Evolutionary conservation across 2,797 vertebrate genomes (phyloP).

Genomic region (Oryzias sinensis): DNA sequence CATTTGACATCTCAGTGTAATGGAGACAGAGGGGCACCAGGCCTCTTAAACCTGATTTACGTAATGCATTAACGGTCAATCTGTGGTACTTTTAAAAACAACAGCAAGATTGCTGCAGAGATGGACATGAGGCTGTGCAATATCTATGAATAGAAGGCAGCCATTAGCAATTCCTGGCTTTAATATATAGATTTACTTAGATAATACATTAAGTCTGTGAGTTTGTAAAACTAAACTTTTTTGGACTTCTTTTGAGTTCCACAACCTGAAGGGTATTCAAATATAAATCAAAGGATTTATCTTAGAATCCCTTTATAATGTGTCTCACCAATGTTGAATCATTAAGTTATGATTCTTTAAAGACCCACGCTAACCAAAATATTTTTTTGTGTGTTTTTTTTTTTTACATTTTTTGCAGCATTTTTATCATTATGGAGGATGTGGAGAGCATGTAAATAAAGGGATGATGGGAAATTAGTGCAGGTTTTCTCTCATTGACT

Average conservation of each 20-base stretch:
- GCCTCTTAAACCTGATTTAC: slow-evolving; percentile 56
- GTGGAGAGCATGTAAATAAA: too few relatives aligned
- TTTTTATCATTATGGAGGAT: too few relatives aligned
- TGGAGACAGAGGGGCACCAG: slow-evolving; percentile 61
- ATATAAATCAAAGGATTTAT: too few relatives aligned
- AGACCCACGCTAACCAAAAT: too few relatives aligned
- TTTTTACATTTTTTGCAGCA: too few relatives aligned
- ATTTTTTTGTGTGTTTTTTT: too few relatives aligned
- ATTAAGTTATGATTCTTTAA: too few relatives aligned
- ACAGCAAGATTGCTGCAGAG: slow-evolving; percentile 6
- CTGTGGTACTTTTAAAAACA: slow-evolving; percentile 19
- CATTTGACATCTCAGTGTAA: slow-evolving; percentile 41
- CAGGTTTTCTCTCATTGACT: too few relatives aligned
- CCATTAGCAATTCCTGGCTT: slow-evolving; percentile 9
- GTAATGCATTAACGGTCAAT: slow-evolving; percentile 33
- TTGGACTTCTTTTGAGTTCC: neutral
- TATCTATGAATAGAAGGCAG: neutral
- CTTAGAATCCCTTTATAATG: too few relatives aligned
- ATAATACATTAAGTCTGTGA: neutral
- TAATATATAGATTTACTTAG: slow-evolving; percentile 6
- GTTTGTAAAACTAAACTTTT: neutral
- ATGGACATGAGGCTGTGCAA: slow-evolving; percentile 24
- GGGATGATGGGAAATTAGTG: too few relatives aligned
- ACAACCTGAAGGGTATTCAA: too few relatives aligned
- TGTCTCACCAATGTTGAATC: too few relatives aligned